Evolutionary conservation across 2,888 invertebrate species (phyloP), one percentile per base, ranked within the genome.

Genomic region (Eustalomyia histrio): DNA sequence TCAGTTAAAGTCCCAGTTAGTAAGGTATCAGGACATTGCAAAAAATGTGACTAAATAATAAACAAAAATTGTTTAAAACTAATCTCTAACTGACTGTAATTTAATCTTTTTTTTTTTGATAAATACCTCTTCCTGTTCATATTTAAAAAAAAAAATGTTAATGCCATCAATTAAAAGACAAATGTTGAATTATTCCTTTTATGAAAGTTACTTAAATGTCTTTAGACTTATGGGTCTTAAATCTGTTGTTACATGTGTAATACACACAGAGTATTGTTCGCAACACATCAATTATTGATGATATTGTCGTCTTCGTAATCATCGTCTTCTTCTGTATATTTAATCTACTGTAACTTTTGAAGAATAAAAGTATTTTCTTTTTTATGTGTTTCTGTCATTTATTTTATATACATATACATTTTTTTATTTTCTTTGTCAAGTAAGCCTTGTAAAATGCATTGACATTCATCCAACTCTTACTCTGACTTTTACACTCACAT

Each of bases 101-200:
- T n/a, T n/a, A n/a, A n/a, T n/a, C n/a, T n/a, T n/a, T n/a, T n/a
- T n/a, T n/a, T n/a, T n/a, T n/a, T n/a, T n/a, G n/a, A n/a, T n/a
- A n/a, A n/a, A n/a, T n/a, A n/a, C n/a, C n/a, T n/a, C 12, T 12
- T 12, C 39, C 39, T 39, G 4, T 39, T 39, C 35, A 35, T 17
- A 17, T 52, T 35, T n/a, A n/a, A n/a, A n/a, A n/a, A n/a, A n/a
- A 29, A 60, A 24, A 6, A 55, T 16, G 14, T 18, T 68, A 68
- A 75, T 47, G 14, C 24, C 53, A 61, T 18, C 53, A 72, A 78
- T 60, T 60, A 17, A 61, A 72, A 67, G 4, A 53, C 60, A 61
- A 65, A 68, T 64, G 64, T 71, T 58, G 29, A 12, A 35, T 39
- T 39, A 24, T 29, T 57, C 4, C 18, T 57, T 3, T n/a, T 57